phyloP scores from a whole-genome alignment of 2,888 invertebrate species.

The Campoletis raptor region DNA sequence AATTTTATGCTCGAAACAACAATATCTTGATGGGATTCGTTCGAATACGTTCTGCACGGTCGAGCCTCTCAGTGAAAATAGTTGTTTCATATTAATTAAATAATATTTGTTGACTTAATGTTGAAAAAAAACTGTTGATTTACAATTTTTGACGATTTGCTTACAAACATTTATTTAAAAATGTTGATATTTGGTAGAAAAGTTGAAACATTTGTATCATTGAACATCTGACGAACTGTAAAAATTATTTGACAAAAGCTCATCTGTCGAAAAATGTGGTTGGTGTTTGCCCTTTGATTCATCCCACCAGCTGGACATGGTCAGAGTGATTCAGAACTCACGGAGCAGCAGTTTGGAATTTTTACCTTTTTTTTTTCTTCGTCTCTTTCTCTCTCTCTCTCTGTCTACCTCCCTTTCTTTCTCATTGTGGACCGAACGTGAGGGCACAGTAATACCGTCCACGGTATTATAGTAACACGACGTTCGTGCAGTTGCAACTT shows the following conservation, averaged over 20 bases:
- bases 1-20: not conserved
- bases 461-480: conserved; percentile 37
- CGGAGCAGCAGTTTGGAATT: conserved; percentile 34
- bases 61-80: not conserved
- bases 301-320: conserved; percentile 45
- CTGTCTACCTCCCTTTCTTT: conserved; percentile 15
- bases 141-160: not conserved
- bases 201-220: not conserved
- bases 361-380: conserved; percentile 2
- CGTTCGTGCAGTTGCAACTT: conserved; percentile 41
- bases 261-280: conserved; percentile 32
- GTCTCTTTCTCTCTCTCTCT: not conserved
- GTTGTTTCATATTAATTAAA: not conserved
- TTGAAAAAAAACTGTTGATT: not conserved
- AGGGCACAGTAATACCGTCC: conserved; percentile 34
- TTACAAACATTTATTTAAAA: not conserved
- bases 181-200: not conserved
- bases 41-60: too few relatives aligned
- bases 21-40: too few relatives aligned
- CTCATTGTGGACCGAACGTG: conserved; percentile 42
- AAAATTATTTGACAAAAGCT: conserved; percentile 38
- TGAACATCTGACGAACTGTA: not conserved
- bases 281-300: conserved; percentile 25
- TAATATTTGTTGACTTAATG: not conserved
- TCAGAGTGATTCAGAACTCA: conserved; percentile 35